A percentile compares a stretch with the other conserved stretches of the same genome.
Evolutionary conservation across 2,888 invertebrate genomes (phyloP).

Genomic region (Drosophila stalkeri): DNA sequence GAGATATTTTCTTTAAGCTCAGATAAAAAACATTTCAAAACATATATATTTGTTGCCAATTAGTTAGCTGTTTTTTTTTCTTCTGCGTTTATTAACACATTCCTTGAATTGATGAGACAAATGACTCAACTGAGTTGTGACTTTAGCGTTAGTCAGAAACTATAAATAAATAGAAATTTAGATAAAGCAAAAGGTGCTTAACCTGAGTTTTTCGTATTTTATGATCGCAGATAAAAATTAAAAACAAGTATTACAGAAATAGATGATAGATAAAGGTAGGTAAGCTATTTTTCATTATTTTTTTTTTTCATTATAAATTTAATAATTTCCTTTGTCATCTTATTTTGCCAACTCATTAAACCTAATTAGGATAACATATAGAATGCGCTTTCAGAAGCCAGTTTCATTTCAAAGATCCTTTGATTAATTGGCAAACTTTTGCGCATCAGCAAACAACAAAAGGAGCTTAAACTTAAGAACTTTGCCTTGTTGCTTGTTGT

Average conservation of each 20-base stretch:
- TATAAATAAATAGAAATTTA: conserved; percentile 1
- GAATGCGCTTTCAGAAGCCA: conserved; percentile 41
- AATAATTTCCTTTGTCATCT: conserved; percentile 4
- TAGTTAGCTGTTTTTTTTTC: conserved; percentile 1
- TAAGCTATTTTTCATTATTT: neutral
- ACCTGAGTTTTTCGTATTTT: neutral
- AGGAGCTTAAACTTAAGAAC: neutral
- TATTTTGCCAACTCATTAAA: conserved; percentile 41
- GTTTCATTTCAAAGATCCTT: conserved; percentile 43
- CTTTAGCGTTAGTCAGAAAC: conserved; percentile 19
- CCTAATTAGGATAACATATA: conserved; percentile 42
- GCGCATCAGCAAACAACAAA: conserved; percentile 36
- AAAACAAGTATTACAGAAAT: neutral
- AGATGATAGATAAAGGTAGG: neutral
- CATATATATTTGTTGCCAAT: conserved; percentile 5
- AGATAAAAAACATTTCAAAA: neutral
- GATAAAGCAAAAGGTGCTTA: conserved; percentile 4
- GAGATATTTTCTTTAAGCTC: neutral
- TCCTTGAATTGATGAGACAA: conserved; percentile 19
- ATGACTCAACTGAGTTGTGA: conserved; percentile 42
- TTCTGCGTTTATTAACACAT: conserved; percentile 29
- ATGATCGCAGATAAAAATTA: neutral
- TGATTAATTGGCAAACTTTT: conserved; percentile 50
- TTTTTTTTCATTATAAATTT: neutral
- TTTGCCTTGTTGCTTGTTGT: conserved; percentile 1